Base-by-base conservation (phyloP, 2,888 invertebrate species). In the Phaonia tiefii region DNA sequence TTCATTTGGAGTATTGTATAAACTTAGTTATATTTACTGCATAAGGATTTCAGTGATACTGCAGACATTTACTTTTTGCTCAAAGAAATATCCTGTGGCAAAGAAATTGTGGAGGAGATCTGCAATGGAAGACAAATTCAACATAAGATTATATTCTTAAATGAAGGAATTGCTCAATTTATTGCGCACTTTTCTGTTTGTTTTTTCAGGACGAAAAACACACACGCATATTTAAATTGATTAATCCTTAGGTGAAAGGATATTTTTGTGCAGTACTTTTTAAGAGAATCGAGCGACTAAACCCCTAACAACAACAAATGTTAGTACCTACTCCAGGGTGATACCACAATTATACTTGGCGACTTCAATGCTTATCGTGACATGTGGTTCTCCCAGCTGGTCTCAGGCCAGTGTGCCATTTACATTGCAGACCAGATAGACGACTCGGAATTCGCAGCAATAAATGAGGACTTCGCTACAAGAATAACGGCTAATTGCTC, bases 111-210 rank as follows among this genome's bases (percentile, higher is more conserved):
- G 42, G 10, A 13, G 22, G 22, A 22, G 11, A 25, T 1, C 42
- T 11, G n/a, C 10, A 20, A 63, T 15, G 31, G 5, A 5, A 2
- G 26, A 67, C 1, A 67, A 51, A 67, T 22, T 54, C 51, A 25
- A 56, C 39, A 54, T 42, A 69, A 56, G 54, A 56, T 69, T 69
- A 69, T 69, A 54, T 54, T 42, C 42, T 54, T 42, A 54, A 69
- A 44, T 7, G 42, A 69, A 69, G 8, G 8, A 69, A 25, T 54
- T 42, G 22, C 69, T 25, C 42, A 22, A n/a, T 13, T 51, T 51
- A 17, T 20, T 60, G 25, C 15, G 5, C 31, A 11, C n/a, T n/a
- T n/a, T n/a, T 31, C 56, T 13, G 5, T 46, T 15, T 49, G 2
- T 20, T 20, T 20, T 10, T 49, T 7, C n/a, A n/a, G n/a, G n/a